Base-by-base conservation (phyloP, 2,888 invertebrate species). In the Plebejus melissa region DNA sequence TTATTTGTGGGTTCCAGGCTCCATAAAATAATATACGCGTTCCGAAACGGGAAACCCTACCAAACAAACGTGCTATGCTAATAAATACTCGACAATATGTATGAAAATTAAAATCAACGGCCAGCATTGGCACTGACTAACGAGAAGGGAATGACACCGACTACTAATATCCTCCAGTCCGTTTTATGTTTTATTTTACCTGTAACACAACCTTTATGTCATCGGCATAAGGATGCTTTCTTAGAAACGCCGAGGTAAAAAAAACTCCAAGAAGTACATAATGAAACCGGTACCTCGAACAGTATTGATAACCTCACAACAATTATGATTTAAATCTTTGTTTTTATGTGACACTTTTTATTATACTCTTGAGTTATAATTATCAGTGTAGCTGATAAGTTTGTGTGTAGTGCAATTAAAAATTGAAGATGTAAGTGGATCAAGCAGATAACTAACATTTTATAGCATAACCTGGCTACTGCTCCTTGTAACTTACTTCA, bases 261-360 rank as follows among this genome's bases (percentile, higher is more conserved):
- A 54, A 4, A 13, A 54, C 11, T 2, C 54, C 13, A 54, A 54
- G 16, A 16, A 54, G 46, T 11, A 9, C 4, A 54, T 54, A 54
- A 54, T 28, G 60, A 11, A 60, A 28, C 60, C 22, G 60, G 28
- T 65, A 32, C 13, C 65, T 32, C 32, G 65, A 9, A 65, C 13
- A 32, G 65, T 65, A 65, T 65, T 32, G 65, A 65, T 36, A 65
- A 65, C 65, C 32, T 36, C 32, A 65, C 32, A 65, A 65, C 22
- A 6, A 22, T 65, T 36, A 32, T 65, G 65, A 65, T 65, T 65
- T 65, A 65, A 65, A 65, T 65, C 13, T 65, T 65, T 65, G 65
- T 65, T 65, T 65, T 36, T 36, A 65, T 36, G 32, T 13, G 13
- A 65, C 65, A 65, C 32, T 65, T 65, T 65, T 65, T 32, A 65